A percentile compares a stretch with the other conserved stretches of the same genome.
Evolutionary conservation across 2,888 invertebrate species (phyloP).

Genomic region (Hypomecis punctinalis): DNA sequence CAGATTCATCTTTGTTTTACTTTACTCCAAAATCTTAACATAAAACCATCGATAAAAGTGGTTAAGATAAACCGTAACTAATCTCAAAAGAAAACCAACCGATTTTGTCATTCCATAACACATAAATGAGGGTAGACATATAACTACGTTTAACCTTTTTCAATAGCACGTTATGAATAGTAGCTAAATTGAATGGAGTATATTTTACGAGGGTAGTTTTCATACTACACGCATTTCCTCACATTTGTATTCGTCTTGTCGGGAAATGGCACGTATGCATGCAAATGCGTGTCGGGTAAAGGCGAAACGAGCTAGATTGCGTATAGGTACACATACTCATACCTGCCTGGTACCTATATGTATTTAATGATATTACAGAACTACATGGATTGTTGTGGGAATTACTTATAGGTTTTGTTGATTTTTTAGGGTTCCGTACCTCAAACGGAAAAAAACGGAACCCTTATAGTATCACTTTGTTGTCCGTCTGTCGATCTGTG

Average conservation of each 20-base stretch:
- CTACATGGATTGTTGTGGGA: no score
- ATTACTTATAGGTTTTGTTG: no score
- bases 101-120: neutral
- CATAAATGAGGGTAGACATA: neutral
- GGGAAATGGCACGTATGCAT: conserved; percentile 39
- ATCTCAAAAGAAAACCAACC: neutral
- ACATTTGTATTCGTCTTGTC: conserved; percentile 39
- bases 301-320: conserved; percentile 2
- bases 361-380: neutral
- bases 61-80: no score
- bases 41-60: no score
- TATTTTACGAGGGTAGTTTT: conserved; percentile 31
- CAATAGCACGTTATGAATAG: conserved; percentile 9
- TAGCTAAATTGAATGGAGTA: conserved; percentile 38
- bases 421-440: no score
- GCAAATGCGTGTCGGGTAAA: conserved; percentile 33
- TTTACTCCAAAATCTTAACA: no score
- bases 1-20: no score
- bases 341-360: neutral
- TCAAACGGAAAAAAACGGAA: no score
- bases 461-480: no score
- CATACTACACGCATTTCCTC: conserved; percentile 31
- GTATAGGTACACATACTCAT: neutral
- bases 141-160: conserved; percentile 13
- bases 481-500: no score